Evolutionary conservation across 2,113 vertebrate genomes (phyloP), one percentile per base, ranked within the genome.

Genomic region (Cinclus cinclus): DNA sequence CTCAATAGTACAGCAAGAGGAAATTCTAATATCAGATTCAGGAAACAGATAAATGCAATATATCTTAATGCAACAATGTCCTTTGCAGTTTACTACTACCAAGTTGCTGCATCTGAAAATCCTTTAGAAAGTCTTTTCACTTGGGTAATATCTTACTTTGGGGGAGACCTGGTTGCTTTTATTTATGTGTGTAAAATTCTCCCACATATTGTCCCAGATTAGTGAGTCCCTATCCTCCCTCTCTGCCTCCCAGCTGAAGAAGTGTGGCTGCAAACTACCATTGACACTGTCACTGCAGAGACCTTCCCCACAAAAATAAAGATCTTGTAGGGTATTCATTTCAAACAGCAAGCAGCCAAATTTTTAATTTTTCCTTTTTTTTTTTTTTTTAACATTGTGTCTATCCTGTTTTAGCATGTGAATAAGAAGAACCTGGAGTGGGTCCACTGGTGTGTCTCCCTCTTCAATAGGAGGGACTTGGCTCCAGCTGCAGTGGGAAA

Each of bases 151-250:
- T 68, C 55, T 65, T 60, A 10, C 55, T 75, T 87, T 75, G 60
- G 20, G 74, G 44, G 75, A 19, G n/a, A 62, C 80, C 94, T 60
- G 80, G 60, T 62, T 22, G 25, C 62, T 97, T 97, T 95, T 97
- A 92, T 96, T 98, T 94, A 94, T 88, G 85, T 31, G 55, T 68
- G 90, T 56, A 83, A 97, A 97, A 97, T 98, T 96, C 91, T 96
- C 93, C 94, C 97, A 97, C 96, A 95, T 96, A 95, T 93, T 95
- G 86, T 94, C 84, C 41, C 82, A 83, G 71, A 22, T 71, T 67
- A 96, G 78, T 39, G 4, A 25, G 60, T 93, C 89, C 67, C 77
- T 84, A 22, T 60, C 58, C 70, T 80, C n/a, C 37, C 53, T 59
- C 18, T 64, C 41, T 27, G 10, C 68, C 50, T 87, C n/a, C 58